These are phyloP conservation scores for Aphelenchoides fujianensis DNA, from an alignment of 1,140 invertebrate genomes.

Conservation along the genomic window DNA sequence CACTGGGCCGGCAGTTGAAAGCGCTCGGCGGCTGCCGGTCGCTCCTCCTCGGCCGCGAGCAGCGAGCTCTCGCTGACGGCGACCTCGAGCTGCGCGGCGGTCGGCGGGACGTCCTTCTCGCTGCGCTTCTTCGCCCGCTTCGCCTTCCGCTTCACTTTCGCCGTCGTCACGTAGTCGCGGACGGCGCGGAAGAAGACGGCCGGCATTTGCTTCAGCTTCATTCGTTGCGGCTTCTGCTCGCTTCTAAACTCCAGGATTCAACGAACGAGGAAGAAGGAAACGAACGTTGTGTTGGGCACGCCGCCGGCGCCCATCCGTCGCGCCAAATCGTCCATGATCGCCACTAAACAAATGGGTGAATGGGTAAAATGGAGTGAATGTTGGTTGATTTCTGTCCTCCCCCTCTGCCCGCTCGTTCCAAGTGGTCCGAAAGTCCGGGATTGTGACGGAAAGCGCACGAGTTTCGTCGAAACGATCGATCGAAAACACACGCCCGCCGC, in stretches of 20 bases:
- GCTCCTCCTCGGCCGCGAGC: not conserved
- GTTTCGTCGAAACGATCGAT: not conserved
- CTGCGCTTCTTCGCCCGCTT: not conserved
- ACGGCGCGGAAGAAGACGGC: not conserved
- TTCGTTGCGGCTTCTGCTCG: not conserved
- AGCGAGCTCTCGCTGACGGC: not conserved
- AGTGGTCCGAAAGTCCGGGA: not conserved
- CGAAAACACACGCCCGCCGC: not conserved
- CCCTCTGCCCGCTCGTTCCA: not conserved
- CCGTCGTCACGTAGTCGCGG: not conserved
- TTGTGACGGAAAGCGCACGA: not conserved
- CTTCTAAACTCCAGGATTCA: not conserved
- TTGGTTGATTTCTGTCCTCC: too few species aligned
- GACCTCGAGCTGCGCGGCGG: not conserved
- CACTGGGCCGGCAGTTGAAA: not conserved
- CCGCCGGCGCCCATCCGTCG: not conserved
- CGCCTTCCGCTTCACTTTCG: constrained; percentile 1
- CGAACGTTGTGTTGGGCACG: too few species aligned
- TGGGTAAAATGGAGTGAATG: not conserved
- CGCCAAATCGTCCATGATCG: constrained; percentile 6
- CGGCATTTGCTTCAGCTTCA: not conserved
- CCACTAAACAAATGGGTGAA: not conserved
- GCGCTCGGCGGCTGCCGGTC: not conserved
- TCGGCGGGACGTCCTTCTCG: not conserved
- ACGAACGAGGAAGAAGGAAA: not conserved